Base-by-base conservation (phyloP, 2,888 invertebrate species). In the Rotaria magnacalcarata region DNA sequence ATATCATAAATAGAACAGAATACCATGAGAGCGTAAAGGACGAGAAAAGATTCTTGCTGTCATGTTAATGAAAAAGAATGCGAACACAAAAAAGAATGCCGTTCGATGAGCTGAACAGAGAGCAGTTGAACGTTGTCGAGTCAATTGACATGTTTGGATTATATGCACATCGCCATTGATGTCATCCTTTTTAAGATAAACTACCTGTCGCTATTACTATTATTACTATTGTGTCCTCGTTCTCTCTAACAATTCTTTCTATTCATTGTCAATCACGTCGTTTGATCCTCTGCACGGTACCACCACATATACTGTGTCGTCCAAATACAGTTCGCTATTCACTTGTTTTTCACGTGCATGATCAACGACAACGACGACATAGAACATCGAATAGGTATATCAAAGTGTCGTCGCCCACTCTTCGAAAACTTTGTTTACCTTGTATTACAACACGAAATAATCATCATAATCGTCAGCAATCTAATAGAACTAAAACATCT, bases 61-160 rank as follows among this genome's bases (percentile, higher is more conserved):
- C 34, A 67, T 67, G 67, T 67, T 67, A 67, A 67, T 67, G 34
- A 67, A 67, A 67, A 67, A 67, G 67, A 67, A 67, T 67, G 67
- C 34, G 67, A 34, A 67, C 14, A 67, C 34, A 34, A 16, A 67
- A 16, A 67, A 67, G 67, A 41, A 67, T 67, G 67, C 19, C 67
- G 67, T 67, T 67, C 67, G 67, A 11, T 34, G 34, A 67, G 67
- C 67, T 16, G 27, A 67, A 67, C 11, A 67, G 34, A 67, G 41
- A 67, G 34, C 67, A 67, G 67, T 67, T 6, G 27, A 67, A 67
- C 67, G 34, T 67, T 41, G 34, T 67, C 19, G 67, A 67, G 34
- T 67, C 67, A 67, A 67, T 67, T 67, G 67, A 67, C 67, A 67
- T 67, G 67, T 67, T 67, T 67, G 67, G 67, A 67, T 34, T 27